Percentiles rank a stretch among this genome's conserved stretches.
These are phyloP conservation scores for Glaucidium brasilianum DNA, from an alignment of 2,113 vertebrate species.

Conservation along the genomic window DNA sequence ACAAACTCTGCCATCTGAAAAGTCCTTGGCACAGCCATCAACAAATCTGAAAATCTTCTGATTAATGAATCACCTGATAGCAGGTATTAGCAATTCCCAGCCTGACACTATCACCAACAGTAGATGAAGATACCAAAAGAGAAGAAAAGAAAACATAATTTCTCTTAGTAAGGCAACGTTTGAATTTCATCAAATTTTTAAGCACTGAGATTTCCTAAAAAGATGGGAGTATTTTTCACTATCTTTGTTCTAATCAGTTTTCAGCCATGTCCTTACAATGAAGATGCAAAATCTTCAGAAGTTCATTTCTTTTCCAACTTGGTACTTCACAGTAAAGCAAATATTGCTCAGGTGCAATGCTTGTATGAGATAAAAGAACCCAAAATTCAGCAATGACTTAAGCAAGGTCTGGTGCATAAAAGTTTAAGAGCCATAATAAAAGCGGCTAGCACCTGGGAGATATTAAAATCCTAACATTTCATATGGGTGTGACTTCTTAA, in stretches of 20 bases:
- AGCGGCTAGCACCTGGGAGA: not conserved
- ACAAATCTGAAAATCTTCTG: not conserved
- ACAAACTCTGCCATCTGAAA: not conserved
- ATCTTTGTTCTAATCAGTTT: not conserved
- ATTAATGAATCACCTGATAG: not conserved
- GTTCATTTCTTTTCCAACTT: not conserved
- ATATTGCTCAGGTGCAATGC: not conserved
- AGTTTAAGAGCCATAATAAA: not conserved
- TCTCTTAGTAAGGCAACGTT: not conserved
- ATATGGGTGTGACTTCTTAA: not conserved
- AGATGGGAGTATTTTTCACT: not conserved
- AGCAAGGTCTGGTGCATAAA: not conserved
- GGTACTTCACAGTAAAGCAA: not conserved
- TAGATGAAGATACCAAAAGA: not conserved
- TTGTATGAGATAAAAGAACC: not conserved
- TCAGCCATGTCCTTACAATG: not conserved
- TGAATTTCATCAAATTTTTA: not conserved
- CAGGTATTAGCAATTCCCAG: not conserved
- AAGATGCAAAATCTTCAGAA: not conserved
- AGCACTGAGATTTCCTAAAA: not conserved
- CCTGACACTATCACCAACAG: fast-evolving
- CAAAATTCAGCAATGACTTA: not conserved
- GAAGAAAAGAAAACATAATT: not conserved
- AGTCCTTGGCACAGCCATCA: not conserved
- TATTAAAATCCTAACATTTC: not conserved